Evolutionary conservation across 2,797 vertebrate species (phyloP), one percentile per base, ranked within the genome.

Genomic region (Muraenolepis orangiensis): DNA sequence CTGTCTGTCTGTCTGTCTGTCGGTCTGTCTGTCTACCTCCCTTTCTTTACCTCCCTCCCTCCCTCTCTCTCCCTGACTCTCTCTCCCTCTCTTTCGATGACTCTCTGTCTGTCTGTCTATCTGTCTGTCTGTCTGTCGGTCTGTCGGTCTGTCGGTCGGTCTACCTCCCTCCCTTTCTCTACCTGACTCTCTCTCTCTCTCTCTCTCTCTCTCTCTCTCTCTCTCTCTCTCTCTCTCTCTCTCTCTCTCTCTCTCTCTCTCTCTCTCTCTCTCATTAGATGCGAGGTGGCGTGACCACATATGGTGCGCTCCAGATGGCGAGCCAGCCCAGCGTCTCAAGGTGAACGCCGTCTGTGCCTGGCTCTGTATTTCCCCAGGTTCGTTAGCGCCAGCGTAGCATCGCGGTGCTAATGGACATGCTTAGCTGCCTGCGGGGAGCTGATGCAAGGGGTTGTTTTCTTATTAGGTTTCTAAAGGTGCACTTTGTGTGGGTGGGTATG

Each of bases 251-350:
- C 11, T 13, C 12, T 40, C 38, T 13, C 4, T 12, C 38, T n/a
- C n/a, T 3, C 16, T 84, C 74, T 73, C 64, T 38, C 61, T 80
- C 80, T 85, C 81, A 76, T 87, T 82, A 82, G 30, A 76, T 2
- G 75, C 28, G 36, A 32, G 74, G 69, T 80, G 70, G 81, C 76
- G 79, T 76, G 83, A 83, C 74, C 77, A 82, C 87, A 87, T 86
- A 85, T 85, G 87, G 86, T 78, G 70, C 2, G 46, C 46, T 75
- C 66, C 86, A 90, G 84, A 89, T 87, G 87, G 83, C 78, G 74
- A 74, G n/a, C 71, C 73, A 80, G 46, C 72, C 70, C 26, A 77
- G 79, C 64, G 76, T 72, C 69, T 87, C 81, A 86, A 87, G 82
- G 80, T 87, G 77, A 86, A 81, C 80, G 76, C 81, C 68, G 69